phyloP scores from a whole-genome alignment of 1,140 invertebrate genomes.

The Cydia fagiglandana region DNA sequence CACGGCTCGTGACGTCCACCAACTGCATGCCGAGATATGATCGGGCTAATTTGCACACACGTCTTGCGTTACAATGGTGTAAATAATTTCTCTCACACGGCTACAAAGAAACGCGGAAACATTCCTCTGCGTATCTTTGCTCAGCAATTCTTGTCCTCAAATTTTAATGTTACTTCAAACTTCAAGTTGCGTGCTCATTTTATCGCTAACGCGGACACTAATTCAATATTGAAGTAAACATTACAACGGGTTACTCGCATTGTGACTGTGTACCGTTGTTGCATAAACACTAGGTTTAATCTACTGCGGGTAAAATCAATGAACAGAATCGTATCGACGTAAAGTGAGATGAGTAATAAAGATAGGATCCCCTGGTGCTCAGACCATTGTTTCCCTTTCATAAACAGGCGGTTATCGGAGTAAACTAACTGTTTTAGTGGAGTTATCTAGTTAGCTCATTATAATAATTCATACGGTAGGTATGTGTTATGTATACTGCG shows the following conservation, averaged over 20 bases:
- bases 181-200: constrained; percentile 47
- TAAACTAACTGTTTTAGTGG: neutral
- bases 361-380: constrained; percentile 55
- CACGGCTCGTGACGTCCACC: constrained; percentile 39
- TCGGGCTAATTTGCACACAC: constrained; percentile 48
- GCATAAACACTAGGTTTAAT: constrained; percentile 63
- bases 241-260: constrained; percentile 51
- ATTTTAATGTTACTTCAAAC: constrained; percentile 42
- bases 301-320: constrained; percentile 65
- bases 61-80: constrained; percentile 39
- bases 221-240: constrained; percentile 63
- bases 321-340: constrained; percentile 61
- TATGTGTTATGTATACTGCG: neutral
- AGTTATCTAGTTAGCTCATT: neutral
- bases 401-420: constrained; percentile 43
- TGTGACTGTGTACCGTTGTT: constrained; percentile 58
- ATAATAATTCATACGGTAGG: neutral
- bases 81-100: constrained; percentile 44
- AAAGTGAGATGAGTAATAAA: constrained; percentile 68
- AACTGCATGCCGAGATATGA: constrained; percentile 44
- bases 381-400: constrained; percentile 61
- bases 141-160: constrained; percentile 39
- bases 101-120: constrained; percentile 46
- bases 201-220: constrained; percentile 46
- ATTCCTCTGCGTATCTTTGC: constrained; percentile 45